Evolutionary conservation across 2,113 vertebrate genomes (phyloP), one percentile per base, ranked within the genome.

Genomic region (Oncorhynchus gorbuscha): DNA sequence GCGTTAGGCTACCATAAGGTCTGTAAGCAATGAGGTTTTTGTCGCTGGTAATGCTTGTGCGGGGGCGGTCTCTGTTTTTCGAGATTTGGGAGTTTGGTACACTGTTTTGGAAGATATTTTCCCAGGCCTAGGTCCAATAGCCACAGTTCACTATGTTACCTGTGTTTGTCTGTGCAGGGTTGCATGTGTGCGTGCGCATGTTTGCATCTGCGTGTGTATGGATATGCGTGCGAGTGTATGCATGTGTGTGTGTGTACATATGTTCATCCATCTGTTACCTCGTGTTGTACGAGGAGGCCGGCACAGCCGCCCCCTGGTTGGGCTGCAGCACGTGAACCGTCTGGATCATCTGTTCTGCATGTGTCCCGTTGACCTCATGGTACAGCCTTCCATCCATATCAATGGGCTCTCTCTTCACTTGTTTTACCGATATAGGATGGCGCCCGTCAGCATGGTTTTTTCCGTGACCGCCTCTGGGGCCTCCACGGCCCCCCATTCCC

Each of bases 261-360:
- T 30, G 32, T 28, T 5, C 58, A 26, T 16, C 30, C 58, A 26
- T 59, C 22, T 58, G 86, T 79, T 83, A 94, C 94, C 93, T 93
- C 78, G 94, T 20, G n/a, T 86, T 77, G 69, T 90, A 90, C 73
- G 84, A 22, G 1, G 84, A 32, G 24, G 92, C 88, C 1, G 92
- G 87, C n/a, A 90, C 65, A 20, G 87, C 71, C 0, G 85, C 82
- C 18, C 78, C 86, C 13, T 93, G 91, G 78, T 84, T 88, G 6
- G 89, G 76, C 55, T 94, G 93, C 51, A 94, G 80, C 69, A 93
- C 82, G n/a, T 92, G 90, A 48, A 93, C 77, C 1, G 92, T 83
- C 67, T 93, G 92, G 32, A 94, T 79, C 3, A 94, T 83, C 65
- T 91, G 91, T 49, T 91, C 91, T 0, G 78, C 65, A 14, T 87